phyloP scores from a whole-genome alignment of 2,113 vertebrate species.

The Struthidea cinerea region DNA sequence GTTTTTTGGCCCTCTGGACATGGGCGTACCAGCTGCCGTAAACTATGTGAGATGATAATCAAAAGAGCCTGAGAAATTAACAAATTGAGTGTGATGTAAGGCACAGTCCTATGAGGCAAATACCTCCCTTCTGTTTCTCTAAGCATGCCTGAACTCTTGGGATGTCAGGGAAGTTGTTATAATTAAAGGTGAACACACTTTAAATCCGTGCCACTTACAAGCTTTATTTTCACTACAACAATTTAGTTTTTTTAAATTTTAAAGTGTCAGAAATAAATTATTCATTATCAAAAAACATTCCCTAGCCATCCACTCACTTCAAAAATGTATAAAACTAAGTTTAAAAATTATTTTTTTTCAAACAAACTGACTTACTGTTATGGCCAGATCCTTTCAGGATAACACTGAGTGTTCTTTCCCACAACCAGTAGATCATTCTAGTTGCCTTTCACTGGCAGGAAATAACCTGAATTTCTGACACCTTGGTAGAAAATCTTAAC shows the following conservation, averaged over 20 bases:
- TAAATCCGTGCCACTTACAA: background rate
- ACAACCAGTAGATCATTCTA: background rate
- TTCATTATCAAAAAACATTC: background rate
- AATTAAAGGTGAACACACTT: background rate
- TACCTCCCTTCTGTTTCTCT: background rate
- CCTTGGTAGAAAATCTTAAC: background rate
- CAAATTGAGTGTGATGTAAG: background rate
- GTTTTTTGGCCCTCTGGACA: background rate
- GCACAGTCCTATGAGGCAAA: background rate
- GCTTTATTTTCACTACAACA: background rate
- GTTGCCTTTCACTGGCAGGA: background rate
- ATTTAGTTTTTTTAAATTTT: background rate
- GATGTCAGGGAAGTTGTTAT: no score
- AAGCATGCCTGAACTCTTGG: background rate
- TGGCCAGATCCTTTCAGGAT: background rate
- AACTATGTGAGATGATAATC: background rate
- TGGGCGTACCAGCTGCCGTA: background rate
- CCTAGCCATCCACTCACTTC: background rate
- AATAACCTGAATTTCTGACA: background rate
- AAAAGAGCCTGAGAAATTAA: background rate
- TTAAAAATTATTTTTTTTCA: background rate
- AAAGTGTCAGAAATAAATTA: background rate
- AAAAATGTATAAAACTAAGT: background rate
- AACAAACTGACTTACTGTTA: background rate
- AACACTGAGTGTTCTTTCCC: background rate